Conservation (phyloP, 2,113 vertebrate species). For the Phyllostomus hastatus region DNA sequence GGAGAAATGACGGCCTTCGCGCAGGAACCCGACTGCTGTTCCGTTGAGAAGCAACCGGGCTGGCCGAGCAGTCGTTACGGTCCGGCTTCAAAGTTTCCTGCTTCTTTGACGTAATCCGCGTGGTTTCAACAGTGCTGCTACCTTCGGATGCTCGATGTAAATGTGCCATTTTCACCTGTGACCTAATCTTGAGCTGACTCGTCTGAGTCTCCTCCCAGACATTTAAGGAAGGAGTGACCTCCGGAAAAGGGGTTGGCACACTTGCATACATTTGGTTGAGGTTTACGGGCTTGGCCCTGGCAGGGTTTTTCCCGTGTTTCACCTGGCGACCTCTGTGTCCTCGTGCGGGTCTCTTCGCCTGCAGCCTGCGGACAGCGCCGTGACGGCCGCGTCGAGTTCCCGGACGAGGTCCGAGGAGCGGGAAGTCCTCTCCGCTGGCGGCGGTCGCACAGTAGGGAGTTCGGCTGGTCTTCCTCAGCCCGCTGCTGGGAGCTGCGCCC, state of each 20-base stretch:
- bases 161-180: background rate
- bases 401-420: background rate
- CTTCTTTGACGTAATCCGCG: background rate
- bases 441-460: background rate
- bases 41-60: background rate
- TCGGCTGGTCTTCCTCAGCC: background rate
- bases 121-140: constrained; percentile 22
- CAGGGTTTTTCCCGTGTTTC: background rate
- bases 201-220: background rate
- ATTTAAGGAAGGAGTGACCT: constrained; percentile 5
- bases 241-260: background rate
- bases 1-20: background rate
- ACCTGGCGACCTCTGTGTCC: background rate
- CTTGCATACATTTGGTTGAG: background rate
- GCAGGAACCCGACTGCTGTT: background rate
- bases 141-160: background rate
- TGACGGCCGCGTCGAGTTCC: background rate
- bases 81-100: background rate
- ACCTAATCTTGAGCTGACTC: background rate
- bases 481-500: background rate
- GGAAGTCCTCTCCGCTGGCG: background rate
- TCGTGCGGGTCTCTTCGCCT: background rate
- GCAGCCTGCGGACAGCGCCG: background rate
- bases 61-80: background rate
- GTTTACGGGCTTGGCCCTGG: background rate